phyloP scores from a whole-genome alignment of 1,140 invertebrate genomes.

The Drosophila kanapiae region DNA sequence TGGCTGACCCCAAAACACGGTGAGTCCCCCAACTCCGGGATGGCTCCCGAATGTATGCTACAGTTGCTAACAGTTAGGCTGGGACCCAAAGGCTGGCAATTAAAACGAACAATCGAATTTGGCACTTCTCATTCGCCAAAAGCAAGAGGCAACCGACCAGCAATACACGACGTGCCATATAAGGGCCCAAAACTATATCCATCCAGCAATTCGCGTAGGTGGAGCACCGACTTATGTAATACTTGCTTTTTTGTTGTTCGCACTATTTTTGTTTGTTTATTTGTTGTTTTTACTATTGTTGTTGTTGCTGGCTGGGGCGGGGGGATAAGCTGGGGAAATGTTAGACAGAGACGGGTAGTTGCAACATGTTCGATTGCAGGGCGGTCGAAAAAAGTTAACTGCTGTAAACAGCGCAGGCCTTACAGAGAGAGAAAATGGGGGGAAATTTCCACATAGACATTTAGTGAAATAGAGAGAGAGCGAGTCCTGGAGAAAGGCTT shows the following conservation, averaged over 20 bases:
- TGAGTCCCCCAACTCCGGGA: neutral
- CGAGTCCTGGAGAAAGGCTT: constrained; percentile 14
- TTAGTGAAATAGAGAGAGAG: neutral
- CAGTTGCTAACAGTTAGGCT: constrained; percentile 42
- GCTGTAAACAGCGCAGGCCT: constrained; percentile 67
- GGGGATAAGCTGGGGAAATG: constrained; percentile 55
- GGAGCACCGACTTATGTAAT: constrained; percentile 79
- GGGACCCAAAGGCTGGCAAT: constrained; percentile 51
- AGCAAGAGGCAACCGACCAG: constrained; percentile 47
- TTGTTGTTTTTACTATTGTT: constrained; percentile 15
- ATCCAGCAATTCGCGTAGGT: constrained; percentile 58
- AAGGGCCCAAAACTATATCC: constrained; percentile 43
- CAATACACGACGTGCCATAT: constrained; percentile 53
- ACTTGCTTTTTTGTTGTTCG: constrained; percentile 66
- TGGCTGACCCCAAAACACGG: constrained; percentile 1
- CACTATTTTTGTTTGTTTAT: constrained; percentile 39
- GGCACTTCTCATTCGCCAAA: constrained; percentile 69
- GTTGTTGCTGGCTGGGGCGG: constrained; percentile 3
- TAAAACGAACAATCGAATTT: constrained; percentile 60
- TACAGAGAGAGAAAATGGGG: constrained; percentile 29
- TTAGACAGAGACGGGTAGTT: constrained; percentile 51
- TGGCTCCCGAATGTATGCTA: constrained; percentile 39
- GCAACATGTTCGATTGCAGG: constrained; percentile 69
- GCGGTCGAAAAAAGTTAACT: constrained; percentile 64
- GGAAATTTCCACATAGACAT: neutral